A percentile compares a stretch with the other conserved stretches of the same genome.
Evolutionary conservation across 2,113 vertebrate genomes (phyloP).

Genomic region (Triplophysa rosa): DNA sequence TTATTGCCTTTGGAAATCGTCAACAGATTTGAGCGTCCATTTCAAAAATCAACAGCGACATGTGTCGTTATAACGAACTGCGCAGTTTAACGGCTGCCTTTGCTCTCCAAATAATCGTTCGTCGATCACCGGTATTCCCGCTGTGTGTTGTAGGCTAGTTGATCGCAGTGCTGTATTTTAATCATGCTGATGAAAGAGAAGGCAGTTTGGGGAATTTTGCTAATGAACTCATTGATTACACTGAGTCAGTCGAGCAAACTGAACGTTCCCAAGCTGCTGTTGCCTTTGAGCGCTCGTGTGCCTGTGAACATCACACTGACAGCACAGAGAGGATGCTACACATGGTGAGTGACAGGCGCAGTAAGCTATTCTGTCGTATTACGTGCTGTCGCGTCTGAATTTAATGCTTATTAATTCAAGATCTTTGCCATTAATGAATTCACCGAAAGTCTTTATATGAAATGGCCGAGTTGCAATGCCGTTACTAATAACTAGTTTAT

Average conservation of each 20-base stretch:
- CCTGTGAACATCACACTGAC: constrained; percentile 63
- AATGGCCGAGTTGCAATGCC: no score
- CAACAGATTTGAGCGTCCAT: background rate
- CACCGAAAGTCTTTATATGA: background rate
- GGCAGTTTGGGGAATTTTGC: constrained; percentile 11
- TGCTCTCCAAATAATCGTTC: background rate
- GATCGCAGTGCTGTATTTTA: background rate
- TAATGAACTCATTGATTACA: constrained; percentile 37
- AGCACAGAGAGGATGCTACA: constrained; percentile 68
- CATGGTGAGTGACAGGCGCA: constrained; percentile 62
- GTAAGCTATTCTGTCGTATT: background rate
- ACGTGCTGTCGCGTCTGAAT: constrained; percentile 4
- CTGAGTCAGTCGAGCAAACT: constrained; percentile 59
- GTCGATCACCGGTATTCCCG: background rate
- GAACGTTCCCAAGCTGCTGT: constrained; percentile 66
- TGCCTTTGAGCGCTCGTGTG: constrained; percentile 60
- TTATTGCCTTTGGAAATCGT: background rate
- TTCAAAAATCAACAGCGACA: constrained; percentile 11
- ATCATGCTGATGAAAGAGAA: background rate
- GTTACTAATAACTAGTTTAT: no score
- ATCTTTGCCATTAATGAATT: background rate
- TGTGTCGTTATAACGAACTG: background rate
- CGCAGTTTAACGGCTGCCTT: background rate
- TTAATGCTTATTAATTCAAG: background rate
- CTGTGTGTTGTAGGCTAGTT: background rate